Percentiles rank a stretch among this genome's conserved stretches.
phyloP scores from a whole-genome alignment of 1,140 invertebrate genomes.

The Trinorchestia longiramus region DNA sequence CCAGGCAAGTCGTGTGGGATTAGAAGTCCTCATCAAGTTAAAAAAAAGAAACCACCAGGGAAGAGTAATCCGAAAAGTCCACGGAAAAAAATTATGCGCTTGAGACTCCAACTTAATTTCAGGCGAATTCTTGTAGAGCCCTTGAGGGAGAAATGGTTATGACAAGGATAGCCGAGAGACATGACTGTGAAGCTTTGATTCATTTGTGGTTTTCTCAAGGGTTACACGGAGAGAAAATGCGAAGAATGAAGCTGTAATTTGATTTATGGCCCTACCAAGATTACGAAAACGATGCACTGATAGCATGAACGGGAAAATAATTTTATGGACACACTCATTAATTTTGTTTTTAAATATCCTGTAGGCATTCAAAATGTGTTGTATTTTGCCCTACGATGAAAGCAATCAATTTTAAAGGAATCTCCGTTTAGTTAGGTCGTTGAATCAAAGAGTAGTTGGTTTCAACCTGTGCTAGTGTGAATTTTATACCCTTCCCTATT shows the following conservation, averaged over 20 bases:
- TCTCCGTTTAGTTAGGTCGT: background rate
- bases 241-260: background rate
- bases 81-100: conserved; percentile 22
- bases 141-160: background rate
- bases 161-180: background rate
- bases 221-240: background rate
- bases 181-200: background rate
- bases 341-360: background rate
- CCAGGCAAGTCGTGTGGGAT: conserved; percentile 15
- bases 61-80: conserved; percentile 25
- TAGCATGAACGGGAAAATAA: background rate
- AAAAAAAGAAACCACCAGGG: background rate
- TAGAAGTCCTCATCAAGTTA: conserved; percentile 19
- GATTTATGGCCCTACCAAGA: background rate
- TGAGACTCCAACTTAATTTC: conserved; percentile 32
- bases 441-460: background rate
- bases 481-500: background rate
- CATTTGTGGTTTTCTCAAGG: background rate
- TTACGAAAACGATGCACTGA: background rate
- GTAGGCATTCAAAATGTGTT: background rate
- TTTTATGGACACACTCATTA: background rate
- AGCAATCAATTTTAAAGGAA: background rate
- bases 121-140: background rate
- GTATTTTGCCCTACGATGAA: too few relatives aligned
- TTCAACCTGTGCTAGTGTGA: background rate